These are phyloP conservation scores for Rallus limicola DNA, from an alignment of 2,113 vertebrate species.

Conservation along the genomic window DNA sequence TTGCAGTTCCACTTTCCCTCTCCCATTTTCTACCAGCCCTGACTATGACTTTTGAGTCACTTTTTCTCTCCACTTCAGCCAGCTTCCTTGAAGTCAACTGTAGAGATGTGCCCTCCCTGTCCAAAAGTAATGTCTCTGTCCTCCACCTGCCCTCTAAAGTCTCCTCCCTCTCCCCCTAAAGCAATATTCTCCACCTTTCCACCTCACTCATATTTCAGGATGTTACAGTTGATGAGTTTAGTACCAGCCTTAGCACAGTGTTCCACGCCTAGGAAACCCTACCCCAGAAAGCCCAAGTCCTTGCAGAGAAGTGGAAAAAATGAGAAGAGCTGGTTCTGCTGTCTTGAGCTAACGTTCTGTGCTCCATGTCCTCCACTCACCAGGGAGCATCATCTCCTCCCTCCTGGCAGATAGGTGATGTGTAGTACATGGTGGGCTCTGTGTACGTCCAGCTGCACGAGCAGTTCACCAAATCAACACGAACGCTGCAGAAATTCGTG, in stretches of 20 bases:
- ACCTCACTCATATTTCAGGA: background rate
- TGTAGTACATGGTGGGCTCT: background rate
- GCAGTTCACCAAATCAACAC: background rate
- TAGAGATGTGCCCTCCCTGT: background rate
- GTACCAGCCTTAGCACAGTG: background rate
- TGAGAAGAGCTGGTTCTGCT: background rate
- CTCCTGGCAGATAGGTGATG: background rate
- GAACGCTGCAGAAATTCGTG: background rate
- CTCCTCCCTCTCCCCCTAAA: background rate
- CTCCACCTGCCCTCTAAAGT: background rate
- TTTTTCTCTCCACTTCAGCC: background rate
- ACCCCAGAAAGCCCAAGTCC: background rate
- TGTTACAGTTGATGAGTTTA: background rate
- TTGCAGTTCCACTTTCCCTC: background rate
- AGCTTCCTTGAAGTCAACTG: background rate
- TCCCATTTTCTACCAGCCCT: background rate
- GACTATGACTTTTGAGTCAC: background rate
- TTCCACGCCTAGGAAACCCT: background rate
- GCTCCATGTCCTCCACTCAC: background rate
- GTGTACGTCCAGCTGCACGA: accelerated
- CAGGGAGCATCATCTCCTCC: background rate
- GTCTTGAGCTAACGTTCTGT: background rate
- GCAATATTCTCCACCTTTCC: background rate
- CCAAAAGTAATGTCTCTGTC: background rate
- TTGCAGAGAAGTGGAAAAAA: background rate